Base-by-base conservation (phyloP, 2,797 vertebrate species). In the Macrochelys suwanniensis region DNA sequence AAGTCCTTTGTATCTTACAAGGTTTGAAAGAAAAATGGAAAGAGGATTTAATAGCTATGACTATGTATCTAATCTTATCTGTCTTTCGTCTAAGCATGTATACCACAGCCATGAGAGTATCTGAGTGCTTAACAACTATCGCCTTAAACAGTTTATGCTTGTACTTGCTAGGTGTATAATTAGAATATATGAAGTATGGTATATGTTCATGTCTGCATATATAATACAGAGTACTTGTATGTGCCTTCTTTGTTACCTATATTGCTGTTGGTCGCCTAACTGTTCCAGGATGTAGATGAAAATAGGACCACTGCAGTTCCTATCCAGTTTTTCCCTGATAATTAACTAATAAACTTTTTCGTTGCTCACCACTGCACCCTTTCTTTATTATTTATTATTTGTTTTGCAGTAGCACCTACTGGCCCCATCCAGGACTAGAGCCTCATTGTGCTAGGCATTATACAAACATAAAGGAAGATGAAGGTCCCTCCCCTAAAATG, bases 91-190 rank as follows among this genome's bases (percentile, higher is more conserved):
- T 16, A 13, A 1, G 2, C 3, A 10, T 0, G 0, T 16, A 79
- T 37, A 56, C 51, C 42, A 25, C 50, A 91, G 65, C 33, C 19
- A 2, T 31, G 37, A 50, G 1, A 65, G 50, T 12, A 7, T 45
- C 80, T 37, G 61, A 81, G 7, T 3, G 12, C 49, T 54, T 77
- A 61, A 59, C 15, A 78, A n/a, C 33, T 84, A 42, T 4, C 28
- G 21, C 83, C 61, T 37, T 45, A 7, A 93, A 42, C 54, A 77
- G 57, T 12, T 4, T 1, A 61, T 85, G 31, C 79, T 93, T 2
- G 0, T 21, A 4, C n/a, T 82, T 47, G 45, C 16, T 10, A n/a
- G 53, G 25, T 0, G 0, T 0, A 42, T n/a, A 2, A 82, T 80
- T 53, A 74, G 50, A 47, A 9, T 68, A 21, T n/a, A 37, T 21